These are phyloP conservation scores for Eriocheir sinensis DNA, from an alignment of 1,140 invertebrate genomes.

Conservation along the genomic window DNA sequence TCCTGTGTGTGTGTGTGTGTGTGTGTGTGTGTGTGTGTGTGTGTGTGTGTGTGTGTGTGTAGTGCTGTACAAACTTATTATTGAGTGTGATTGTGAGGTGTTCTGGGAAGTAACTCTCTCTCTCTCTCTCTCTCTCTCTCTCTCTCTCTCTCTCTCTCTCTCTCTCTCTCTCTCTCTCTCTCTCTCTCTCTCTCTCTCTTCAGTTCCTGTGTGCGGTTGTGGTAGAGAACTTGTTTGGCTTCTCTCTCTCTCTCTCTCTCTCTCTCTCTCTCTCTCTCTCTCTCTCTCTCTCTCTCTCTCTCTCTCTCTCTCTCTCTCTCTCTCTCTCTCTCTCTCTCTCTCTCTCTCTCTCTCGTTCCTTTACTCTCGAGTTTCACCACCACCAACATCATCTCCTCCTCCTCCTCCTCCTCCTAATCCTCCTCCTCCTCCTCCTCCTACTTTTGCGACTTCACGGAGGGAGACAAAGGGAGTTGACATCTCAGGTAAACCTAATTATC, in stretches of 20 bases:
- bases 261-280: constrained; percentile 49
- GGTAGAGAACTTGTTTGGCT: not conserved
- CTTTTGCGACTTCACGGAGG: not conserved
- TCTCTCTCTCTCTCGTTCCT: constrained; percentile 31
- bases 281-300: constrained; percentile 32
- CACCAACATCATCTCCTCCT: not conserved
- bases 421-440: not conserved
- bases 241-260: constrained; percentile 33
- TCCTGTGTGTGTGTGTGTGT: too few relatives aligned
- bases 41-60: constrained; percentile 1
- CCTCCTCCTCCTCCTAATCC: not conserved
- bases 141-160: constrained; percentile 19
- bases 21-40: too few relatives aligned
- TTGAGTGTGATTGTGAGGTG: not conserved
- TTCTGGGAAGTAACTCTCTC: not conserved
- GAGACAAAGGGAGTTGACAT: constrained; percentile 12
- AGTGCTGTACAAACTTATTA: not conserved
- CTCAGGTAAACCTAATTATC: not conserved
- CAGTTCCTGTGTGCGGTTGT: not conserved
- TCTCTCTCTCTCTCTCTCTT: not conserved
- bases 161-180: constrained; percentile 25
- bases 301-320: constrained; percentile 43
- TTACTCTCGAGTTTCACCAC: not conserved
- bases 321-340: constrained; percentile 51
- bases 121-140: not conserved